A percentile compares a stretch with the other conserved stretches of the same genome.
These are phyloP conservation scores for Calypte anna DNA, from an alignment of 2,113 vertebrate species.

Conservation along the genomic window DNA sequence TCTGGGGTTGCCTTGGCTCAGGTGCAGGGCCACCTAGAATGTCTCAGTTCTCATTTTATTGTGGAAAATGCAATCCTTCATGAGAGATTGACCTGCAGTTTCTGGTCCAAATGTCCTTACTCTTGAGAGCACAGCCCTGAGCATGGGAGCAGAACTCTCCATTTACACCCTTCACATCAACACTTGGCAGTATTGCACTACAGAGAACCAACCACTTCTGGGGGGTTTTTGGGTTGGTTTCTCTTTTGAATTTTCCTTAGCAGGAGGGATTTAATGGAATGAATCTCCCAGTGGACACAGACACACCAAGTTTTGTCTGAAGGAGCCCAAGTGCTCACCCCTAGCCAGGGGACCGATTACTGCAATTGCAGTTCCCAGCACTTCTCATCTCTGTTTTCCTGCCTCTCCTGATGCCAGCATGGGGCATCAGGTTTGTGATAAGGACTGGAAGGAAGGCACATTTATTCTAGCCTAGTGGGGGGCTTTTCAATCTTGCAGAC, in stretches of 20 bases:
- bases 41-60: neutral
- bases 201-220: neutral
- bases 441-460: slow-evolving; percentile 10
- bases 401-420: neutral
- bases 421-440: neutral
- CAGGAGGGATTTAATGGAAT: neutral
- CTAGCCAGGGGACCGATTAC: neutral
- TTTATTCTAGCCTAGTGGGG: neutral
- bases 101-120: neutral
- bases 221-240: neutral
- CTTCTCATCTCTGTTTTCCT: neutral
- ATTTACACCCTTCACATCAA: neutral
- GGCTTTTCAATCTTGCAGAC: slow-evolving; percentile 33
- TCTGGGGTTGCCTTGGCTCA: too few relatives aligned
- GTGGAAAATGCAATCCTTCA: neutral
- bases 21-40: too few relatives aligned
- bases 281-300: neutral
- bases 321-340: neutral
- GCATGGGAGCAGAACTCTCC: neutral
- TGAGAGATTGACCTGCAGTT: neutral
- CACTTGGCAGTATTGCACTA: neutral
- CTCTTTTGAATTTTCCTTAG: neutral
- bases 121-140: neutral
- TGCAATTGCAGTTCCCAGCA: neutral
- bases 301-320: neutral